These are phyloP conservation scores for Eudemis profundana DNA, from an alignment of 2,888 invertebrate genomes.

Conservation along the genomic window DNA sequence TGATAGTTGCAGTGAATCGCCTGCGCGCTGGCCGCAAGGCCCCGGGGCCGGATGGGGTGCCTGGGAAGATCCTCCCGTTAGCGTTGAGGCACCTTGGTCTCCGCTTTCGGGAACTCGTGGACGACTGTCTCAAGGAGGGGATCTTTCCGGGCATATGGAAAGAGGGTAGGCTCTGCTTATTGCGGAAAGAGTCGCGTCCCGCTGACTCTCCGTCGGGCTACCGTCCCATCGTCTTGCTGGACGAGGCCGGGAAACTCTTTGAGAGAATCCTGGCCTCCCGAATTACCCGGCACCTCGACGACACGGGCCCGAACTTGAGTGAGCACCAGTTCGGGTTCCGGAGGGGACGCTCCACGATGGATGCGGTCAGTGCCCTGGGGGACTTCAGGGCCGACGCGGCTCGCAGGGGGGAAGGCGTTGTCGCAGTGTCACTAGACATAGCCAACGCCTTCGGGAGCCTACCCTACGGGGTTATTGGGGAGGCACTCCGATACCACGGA, in stretches of 20 bases:
- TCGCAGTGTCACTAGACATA: not conserved
- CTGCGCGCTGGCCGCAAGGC: not conserved
- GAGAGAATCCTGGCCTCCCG: not conserved
- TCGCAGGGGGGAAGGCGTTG: not conserved
- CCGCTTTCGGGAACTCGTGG: not conserved
- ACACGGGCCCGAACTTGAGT: not conserved
- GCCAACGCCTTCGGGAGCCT: no score
- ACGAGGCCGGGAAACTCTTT: not conserved
- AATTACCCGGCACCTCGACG: not conserved
- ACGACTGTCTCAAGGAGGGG: not conserved
- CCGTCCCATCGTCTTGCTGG: not conserved
- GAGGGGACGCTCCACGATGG: not conserved
- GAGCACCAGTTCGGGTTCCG: not conserved
- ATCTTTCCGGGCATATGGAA: constrained; percentile 21
- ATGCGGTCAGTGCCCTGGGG: not conserved
- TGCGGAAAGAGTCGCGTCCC: not conserved
- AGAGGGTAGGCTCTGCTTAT: constrained; percentile 17
- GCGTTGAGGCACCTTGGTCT: not conserved
- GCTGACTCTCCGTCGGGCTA: not conserved
- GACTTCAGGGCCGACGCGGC: not conserved
- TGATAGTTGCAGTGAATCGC: not conserved
- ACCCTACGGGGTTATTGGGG: not conserved
- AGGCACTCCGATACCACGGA: not conserved
- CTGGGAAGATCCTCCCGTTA: not conserved
- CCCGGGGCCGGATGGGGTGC: not conserved